A percentile compares a stretch with the other conserved stretches of the same genome.
Conservation (phyloP, 2,113 vertebrate genomes). For the Oostethus manadensis region DNA sequence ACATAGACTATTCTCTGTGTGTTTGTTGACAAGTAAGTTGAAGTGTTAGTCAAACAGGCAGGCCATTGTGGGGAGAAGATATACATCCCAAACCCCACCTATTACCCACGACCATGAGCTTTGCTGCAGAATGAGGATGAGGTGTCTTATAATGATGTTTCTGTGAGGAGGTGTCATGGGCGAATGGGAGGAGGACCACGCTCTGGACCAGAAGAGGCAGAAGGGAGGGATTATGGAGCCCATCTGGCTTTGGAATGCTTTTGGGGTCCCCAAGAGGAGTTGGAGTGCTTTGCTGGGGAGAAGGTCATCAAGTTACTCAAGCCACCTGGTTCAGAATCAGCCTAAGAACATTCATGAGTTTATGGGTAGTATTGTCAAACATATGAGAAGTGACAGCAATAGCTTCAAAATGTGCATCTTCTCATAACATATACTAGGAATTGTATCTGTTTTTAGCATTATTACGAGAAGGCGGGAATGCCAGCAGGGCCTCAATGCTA, state of each 20-base stretch:
- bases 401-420: slow-evolving; percentile 18
- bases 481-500: slow-evolving; percentile 46
- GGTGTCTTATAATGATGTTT: neutral
- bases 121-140: neutral
- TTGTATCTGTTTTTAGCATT: slow-evolving; percentile 61
- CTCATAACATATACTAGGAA: slow-evolving; percentile 36
- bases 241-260: slow-evolving; percentile 8
- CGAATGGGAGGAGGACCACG: neutral
- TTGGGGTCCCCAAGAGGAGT: slow-evolving; percentile 6
- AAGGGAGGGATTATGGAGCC: slow-evolving; percentile 1
- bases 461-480: slow-evolving; percentile 47
- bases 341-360: neutral
- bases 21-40: no score
- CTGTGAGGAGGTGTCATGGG: no score
- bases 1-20: neutral
- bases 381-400: neutral
- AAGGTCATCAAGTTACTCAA: slow-evolving; percentile 8
- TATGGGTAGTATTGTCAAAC: neutral
- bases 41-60: neutral
- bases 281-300: slow-evolving; percentile 9
- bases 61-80: neutral
- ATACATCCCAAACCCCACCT: neutral
- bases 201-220: neutral
- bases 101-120: neutral
- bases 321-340: neutral